Base-by-base conservation (phyloP, 2,797 vertebrate species). In the Chloroceryle amazona region DNA sequence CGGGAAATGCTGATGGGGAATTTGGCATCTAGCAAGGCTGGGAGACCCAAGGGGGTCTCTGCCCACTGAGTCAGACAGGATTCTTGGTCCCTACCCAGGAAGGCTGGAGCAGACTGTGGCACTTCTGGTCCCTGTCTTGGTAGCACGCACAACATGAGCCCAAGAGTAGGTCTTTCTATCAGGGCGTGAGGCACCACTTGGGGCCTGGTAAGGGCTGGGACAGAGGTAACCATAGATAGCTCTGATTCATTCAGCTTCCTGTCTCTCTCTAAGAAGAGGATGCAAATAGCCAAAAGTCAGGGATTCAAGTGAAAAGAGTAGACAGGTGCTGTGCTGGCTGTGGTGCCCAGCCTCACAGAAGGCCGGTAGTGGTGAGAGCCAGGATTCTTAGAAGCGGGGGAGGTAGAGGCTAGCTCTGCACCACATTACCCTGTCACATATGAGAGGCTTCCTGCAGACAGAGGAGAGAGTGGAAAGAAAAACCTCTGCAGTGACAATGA, bases 291-390 rank as follows among this genome's bases (percentile, higher is more conserved):
- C 95, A 60, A 90, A 95, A 96, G 87, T 60, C 7, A 73, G 90
- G 95, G 96, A 98, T 98, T 97, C 97, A 94, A 97, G 52, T 76
- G 94, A 97, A 98, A 96, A 95, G 95, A 93, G 93, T 95, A 87
- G 89, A 94, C 92, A 95, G 88, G 92, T 96, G 96, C 54, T 10
- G 11, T 96, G 78, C 87, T 81, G 89, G 67, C 91, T 78, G 79
- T 26, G 79, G 91, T 68, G 33, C 92, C 86, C 33, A 37, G 95
- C 89, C 98, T 98, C 98, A 97, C 93, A 88, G 98, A 98, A 98
- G 92, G 98, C 98, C 98, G 98, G 98, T 98, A 98, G 98, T 98
- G 98, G 98, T 98, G 91, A 97, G 85, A 95, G 82, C 96, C 14
- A 93, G 93, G 96, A 83, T 98, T 98, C 98, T 98, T 97, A 97